These are phyloP conservation scores for Clitarchus hookeri DNA, from an alignment of 2,888 invertebrate genomes.

Conservation along the genomic window DNA sequence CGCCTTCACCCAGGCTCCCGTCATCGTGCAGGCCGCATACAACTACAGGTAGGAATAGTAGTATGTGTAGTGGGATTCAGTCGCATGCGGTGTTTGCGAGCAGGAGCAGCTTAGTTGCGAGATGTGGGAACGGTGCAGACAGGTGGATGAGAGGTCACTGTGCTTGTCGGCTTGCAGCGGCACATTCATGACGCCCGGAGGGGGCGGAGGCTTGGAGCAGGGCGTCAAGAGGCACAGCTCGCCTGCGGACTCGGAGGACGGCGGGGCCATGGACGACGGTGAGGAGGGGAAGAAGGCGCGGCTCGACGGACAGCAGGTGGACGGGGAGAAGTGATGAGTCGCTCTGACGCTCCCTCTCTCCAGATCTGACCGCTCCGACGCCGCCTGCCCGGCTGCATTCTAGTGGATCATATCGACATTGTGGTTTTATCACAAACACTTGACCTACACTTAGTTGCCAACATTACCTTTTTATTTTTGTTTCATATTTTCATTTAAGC, in stretches of 20 bases:
- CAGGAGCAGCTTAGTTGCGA: no score
- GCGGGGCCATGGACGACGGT: neutral
- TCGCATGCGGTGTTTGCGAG: no score
- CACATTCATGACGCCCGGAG: neutral
- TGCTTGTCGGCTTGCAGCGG: neutral
- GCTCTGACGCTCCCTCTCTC: neutral
- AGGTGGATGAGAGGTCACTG: no score
- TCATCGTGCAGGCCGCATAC: constrained; percentile 64
- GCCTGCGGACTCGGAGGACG: neutral
- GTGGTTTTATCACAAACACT: no score
- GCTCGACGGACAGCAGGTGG: neutral
- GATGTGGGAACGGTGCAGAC: no score
- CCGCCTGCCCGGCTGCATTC: neutral
- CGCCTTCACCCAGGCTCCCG: constrained; percentile 64
- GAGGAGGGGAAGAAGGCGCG: neutral
- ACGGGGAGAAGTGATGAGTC: constrained; percentile 15
- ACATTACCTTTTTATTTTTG: no score
- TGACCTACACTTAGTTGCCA: no score
- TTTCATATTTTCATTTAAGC: no score
- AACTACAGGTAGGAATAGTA: constrained; percentile 57
- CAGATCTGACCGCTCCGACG: neutral
- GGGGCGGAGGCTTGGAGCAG: neutral
- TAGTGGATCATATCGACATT: no score
- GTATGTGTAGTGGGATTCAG: no score
- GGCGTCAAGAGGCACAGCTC: constrained; percentile 2